Conservation (phyloP, 2,113 vertebrate genomes). For the Chelonoidis abingdonii region DNA sequence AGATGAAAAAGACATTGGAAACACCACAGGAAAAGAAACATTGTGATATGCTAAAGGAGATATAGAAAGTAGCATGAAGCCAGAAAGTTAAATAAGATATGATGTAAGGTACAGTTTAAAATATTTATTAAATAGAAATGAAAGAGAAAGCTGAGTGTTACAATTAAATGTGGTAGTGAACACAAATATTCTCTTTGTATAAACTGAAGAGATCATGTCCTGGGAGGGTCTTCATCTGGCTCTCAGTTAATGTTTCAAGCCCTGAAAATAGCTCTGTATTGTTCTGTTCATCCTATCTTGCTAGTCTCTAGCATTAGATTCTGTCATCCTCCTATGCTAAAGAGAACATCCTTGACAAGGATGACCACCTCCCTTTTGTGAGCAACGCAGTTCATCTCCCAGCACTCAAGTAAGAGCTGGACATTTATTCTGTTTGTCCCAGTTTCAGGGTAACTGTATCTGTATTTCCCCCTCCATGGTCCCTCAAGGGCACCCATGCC, state of each 20-base stretch:
- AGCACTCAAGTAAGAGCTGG: background rate
- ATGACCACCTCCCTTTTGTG: background rate
- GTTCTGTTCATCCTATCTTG: fast-evolving
- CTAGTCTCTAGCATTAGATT: background rate
- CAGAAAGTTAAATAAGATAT: background rate
- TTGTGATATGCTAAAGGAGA: fast-evolving
- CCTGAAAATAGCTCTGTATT: background rate
- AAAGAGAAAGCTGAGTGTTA: background rate
- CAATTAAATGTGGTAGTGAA: background rate
- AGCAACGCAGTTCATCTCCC: background rate
- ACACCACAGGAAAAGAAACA: fast-evolving
- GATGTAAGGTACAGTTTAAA: background rate
- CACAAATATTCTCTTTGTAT: background rate
- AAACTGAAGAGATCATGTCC: background rate
- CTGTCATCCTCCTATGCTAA: background rate
- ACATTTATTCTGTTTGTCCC: conserved; percentile 17
- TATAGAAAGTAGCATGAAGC: background rate
- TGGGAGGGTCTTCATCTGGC: fast-evolving
- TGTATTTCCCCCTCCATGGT: too few species aligned
- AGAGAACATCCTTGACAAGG: background rate
- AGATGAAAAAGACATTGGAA: background rate
- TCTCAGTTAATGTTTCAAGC: background rate
- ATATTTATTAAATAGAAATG: background rate
- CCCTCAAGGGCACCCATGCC: too few species aligned
- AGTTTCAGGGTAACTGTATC: too few species aligned